These are phyloP conservation scores for Marasmarcha lunaedactyla DNA, from an alignment of 2,888 invertebrate genomes.

Conservation along the genomic window DNA sequence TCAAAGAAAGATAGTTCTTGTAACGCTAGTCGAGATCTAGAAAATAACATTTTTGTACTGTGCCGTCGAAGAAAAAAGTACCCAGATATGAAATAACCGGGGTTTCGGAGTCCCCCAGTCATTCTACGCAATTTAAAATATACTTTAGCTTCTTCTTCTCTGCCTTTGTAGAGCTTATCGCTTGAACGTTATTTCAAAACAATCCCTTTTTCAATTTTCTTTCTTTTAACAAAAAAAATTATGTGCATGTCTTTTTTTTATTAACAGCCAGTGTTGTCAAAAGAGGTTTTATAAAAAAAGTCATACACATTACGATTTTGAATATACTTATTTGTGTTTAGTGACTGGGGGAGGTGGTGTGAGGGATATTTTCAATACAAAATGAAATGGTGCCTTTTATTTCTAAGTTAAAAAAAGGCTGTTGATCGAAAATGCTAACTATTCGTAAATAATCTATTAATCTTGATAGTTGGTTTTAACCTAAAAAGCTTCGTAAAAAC, in stretches of 20 bases:
- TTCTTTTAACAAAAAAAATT: no score
- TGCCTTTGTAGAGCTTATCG: background rate
- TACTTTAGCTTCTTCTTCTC: background rate
- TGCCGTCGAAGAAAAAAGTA: background rate
- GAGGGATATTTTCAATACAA: conserved; percentile 29
- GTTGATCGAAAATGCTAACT: background rate
- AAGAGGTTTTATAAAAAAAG: no score
- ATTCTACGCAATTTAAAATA: background rate
- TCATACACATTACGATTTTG: background rate
- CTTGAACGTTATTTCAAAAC: background rate
- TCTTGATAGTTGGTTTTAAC: no score
- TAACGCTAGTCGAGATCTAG: background rate
- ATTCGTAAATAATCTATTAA: no score
- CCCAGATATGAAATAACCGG: background rate
- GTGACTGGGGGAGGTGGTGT: conserved; percentile 60
- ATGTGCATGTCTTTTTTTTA: no score
- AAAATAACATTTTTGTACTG: background rate
- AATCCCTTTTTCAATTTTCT: background rate
- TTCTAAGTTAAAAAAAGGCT: background rate
- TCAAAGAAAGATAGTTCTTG: background rate
- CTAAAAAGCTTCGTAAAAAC: no score
- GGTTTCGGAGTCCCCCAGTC: background rate
- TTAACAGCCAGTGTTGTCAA: no score
- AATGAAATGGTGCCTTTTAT: conserved; percentile 7
- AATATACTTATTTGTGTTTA: conserved; percentile 25